These are phyloP conservation scores for Stictonetta naevosa DNA, from an alignment of 2,113 vertebrate genomes.

Conservation along the genomic window DNA sequence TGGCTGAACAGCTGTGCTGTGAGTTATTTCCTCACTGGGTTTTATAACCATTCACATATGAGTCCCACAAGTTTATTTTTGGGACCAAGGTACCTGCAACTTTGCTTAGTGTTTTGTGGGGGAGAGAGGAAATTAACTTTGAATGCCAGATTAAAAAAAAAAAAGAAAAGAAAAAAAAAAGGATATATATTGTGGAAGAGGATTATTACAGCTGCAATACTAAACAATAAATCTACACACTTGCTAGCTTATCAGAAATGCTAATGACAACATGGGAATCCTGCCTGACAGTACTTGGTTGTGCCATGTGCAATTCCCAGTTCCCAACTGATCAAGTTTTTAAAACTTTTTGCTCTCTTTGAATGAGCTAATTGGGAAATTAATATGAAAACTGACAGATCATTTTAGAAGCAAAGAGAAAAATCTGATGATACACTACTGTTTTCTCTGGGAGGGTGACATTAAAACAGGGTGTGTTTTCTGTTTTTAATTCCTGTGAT, in stretches of 20 bases:
- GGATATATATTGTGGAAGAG: neutral
- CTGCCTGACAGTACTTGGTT: neutral
- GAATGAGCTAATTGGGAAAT: neutral
- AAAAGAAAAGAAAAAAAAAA: no score
- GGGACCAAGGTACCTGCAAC: neutral
- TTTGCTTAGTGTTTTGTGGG: neutral
- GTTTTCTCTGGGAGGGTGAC: neutral
- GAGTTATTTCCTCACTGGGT: neutral
- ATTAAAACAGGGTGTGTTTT: neutral
- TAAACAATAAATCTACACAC: neutral
- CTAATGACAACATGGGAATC: neutral
- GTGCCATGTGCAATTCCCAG: neutral
- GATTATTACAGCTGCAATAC: neutral
- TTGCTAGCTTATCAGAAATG: neutral
- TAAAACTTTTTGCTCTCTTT: neutral
- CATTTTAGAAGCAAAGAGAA: neutral
- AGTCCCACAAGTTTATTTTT: fast-evolving
- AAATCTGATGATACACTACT: neutral
- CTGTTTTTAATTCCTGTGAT: neutral
- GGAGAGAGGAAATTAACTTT: neutral
- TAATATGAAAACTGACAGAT: neutral
- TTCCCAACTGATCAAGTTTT: neutral
- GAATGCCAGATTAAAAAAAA: neutral
- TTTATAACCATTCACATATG: neutral
- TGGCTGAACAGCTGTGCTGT: neutral